These are phyloP conservation scores for Pteria penguin DNA, from an alignment of 2,888 invertebrate genomes.

Conservation along the genomic window DNA sequence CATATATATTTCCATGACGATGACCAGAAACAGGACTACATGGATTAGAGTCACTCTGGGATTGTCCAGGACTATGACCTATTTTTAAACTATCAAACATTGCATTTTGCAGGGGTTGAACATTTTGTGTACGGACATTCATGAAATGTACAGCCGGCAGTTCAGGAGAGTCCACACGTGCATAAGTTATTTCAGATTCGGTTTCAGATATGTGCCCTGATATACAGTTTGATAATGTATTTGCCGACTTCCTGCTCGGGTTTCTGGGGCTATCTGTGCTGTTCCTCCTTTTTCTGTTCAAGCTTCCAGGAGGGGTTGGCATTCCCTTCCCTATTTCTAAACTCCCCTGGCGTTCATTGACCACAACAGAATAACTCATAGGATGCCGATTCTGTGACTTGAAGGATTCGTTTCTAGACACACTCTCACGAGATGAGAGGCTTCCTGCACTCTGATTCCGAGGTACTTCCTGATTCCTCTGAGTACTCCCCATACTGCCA, in stretches of 20 bases:
- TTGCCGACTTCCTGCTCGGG: conserved; percentile 66
- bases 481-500: conserved; percentile 22
- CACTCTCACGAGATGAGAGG: conserved; percentile 40
- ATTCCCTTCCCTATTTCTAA: conserved; percentile 57
- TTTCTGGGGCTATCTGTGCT: conserved; percentile 62
- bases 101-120: conserved; percentile 65
- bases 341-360: conserved; percentile 52
- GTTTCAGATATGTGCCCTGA: conserved; percentile 61
- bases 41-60: background rate
- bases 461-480: too few relatives aligned
- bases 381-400: conserved; percentile 48
- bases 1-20: conserved; percentile 3
- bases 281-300: conserved; percentile 67
- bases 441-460: conserved; percentile 49
- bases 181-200: conserved; percentile 57
- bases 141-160: conserved; percentile 77
- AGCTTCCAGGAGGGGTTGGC: conserved; percentile 74
- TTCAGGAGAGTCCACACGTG: conserved; percentile 73
- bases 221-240: conserved; percentile 64
- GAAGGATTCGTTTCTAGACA: conserved; percentile 51
- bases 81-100: conserved; percentile 72
- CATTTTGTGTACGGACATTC: conserved; percentile 69
- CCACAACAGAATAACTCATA: conserved; percentile 43
- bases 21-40: background rate
- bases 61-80: conserved; percentile 16